A percentile compares a stretch with the other conserved stretches of the same genome.
Evolutionary conservation across 2,797 vertebrate genomes (phyloP).

Genomic region (Melopsittacus undulatus): DNA sequence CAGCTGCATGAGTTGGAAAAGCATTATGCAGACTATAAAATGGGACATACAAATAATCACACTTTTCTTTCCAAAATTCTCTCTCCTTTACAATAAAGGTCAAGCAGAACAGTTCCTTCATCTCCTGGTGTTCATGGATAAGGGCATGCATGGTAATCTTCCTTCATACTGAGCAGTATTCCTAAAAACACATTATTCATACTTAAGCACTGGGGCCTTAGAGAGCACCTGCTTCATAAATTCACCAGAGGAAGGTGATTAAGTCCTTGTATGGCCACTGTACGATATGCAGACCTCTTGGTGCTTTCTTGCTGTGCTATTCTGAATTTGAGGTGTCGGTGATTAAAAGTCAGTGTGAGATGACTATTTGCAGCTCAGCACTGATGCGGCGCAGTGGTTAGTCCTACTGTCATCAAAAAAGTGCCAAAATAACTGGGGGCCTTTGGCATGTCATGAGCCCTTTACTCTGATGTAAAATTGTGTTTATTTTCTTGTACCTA

Average conservation of each 20-base stretch:
- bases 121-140: slow-evolving; percentile 19
- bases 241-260: slow-evolving; percentile 67
- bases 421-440: neutral
- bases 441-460: neutral
- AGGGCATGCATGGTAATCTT: slow-evolving; percentile 56
- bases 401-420: neutral
- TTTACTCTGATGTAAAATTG: neutral
- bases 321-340: slow-evolving; percentile 23
- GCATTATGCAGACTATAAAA: neutral
- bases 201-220: slow-evolving; percentile 44
- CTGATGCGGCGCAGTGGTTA: neutral
- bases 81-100: slow-evolving; percentile 46
- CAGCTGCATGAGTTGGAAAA: slow-evolving; percentile 22
- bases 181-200: slow-evolving; percentile 61
- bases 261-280: neutral
- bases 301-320: slow-evolving; percentile 6
- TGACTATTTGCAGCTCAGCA: neutral
- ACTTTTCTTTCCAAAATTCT: slow-evolving; percentile 42
- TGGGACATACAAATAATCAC: slow-evolving; percentile 13
- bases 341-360: neutral
- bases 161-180: slow-evolving; percentile 19
- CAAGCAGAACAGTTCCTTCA: slow-evolving; percentile 56
- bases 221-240: slow-evolving; percentile 60
- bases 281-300: neutral
- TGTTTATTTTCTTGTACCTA: neutral